phyloP scores from a whole-genome alignment of 1,140 invertebrate species.

The Eciton burchellii region DNA sequence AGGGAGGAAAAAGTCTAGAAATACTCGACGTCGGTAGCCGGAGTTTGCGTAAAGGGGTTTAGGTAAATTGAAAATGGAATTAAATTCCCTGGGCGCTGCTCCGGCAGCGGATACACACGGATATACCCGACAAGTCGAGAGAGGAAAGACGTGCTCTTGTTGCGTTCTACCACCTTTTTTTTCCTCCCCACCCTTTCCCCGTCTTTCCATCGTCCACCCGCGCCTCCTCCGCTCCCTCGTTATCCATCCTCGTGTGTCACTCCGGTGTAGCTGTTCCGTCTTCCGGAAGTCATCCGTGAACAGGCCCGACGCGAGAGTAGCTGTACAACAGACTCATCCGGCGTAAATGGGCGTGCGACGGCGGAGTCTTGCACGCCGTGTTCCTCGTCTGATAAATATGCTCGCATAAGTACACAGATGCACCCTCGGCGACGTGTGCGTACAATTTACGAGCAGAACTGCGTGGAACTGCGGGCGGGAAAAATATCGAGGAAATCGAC shows the following conservation, averaged over 20 bases:
- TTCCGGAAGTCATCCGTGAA: constrained; percentile 62
- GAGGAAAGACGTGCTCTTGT: constrained; percentile 70
- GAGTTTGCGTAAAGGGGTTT: constrained; percentile 76
- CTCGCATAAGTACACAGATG: constrained; percentile 34
- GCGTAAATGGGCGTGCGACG: constrained; percentile 64
- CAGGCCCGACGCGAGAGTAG: constrained; percentile 47
- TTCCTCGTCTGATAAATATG: constrained; percentile 58
- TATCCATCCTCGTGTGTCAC: not conserved
- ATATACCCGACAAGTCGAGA: constrained; percentile 58
- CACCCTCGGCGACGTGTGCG: constrained; percentile 13
- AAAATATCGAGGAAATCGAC: constrained; percentile 64
- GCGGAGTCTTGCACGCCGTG: constrained; percentile 6
- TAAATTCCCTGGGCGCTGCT: constrained; percentile 76
- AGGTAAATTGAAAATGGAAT: constrained; percentile 81
- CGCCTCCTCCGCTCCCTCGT: constrained; percentile 3
- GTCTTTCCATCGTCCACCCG: not conserved
- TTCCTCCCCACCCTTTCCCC: not conserved
- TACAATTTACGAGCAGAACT: constrained; percentile 13
- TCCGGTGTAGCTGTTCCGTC: constrained; percentile 11
- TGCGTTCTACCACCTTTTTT: not conserved
- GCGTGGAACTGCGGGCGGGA: not conserved
- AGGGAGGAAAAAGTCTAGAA: constrained; percentile 62
- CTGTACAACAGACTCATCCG: constrained; percentile 11
- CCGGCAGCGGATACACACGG: constrained; percentile 68
- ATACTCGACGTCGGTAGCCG: constrained; percentile 64